phyloP scores from a whole-genome alignment of 2,797 vertebrate species.

The Nannoperca australis region DNA sequence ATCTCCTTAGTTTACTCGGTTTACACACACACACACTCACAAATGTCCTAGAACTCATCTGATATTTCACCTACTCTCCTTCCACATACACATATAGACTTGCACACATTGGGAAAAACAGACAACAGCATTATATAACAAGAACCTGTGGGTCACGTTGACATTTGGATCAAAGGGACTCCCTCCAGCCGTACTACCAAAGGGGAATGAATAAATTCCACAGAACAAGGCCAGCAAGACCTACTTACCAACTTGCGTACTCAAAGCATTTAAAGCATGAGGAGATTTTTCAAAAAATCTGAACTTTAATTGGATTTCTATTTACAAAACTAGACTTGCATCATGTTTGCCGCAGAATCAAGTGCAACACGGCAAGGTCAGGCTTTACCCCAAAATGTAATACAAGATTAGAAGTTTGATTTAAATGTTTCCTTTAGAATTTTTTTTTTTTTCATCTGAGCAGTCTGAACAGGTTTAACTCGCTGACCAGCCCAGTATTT shows the following conservation, averaged over 20 bases:
- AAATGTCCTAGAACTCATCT: slow-evolving; percentile 13
- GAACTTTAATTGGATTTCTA: slow-evolving; percentile 17
- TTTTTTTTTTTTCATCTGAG: no score
- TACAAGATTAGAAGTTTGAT: slow-evolving; percentile 1
- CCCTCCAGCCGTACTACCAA: slow-evolving; percentile 13
- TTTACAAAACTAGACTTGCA: slow-evolving; percentile 25
- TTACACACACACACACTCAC: background rate
- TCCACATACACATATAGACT: slow-evolving; percentile 7
- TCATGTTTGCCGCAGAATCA: slow-evolving; percentile 28
- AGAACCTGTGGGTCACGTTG: slow-evolving; percentile 44
- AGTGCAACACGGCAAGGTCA: background rate
- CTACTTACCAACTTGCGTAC: slow-evolving; percentile 23
- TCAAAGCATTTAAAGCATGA: slow-evolving; percentile 12
- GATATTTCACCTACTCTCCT: slow-evolving; percentile 13
- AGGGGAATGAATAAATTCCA: slow-evolving; percentile 41
- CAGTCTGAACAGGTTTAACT: background rate
- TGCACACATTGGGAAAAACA: slow-evolving; percentile 4
- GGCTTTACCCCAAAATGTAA: background rate
- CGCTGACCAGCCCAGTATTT: background rate
- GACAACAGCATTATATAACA: slow-evolving; percentile 41
- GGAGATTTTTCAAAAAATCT: background rate
- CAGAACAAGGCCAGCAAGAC: slow-evolving; percentile 46
- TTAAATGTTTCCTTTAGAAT: background rate
- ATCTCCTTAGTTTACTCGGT: slow-evolving; percentile 16
- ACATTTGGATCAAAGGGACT: slow-evolving; percentile 53